These are phyloP conservation scores for Melanotaenia maccullochi DNA, from an alignment of 2,797 vertebrate genomes.

Conservation along the genomic window DNA sequence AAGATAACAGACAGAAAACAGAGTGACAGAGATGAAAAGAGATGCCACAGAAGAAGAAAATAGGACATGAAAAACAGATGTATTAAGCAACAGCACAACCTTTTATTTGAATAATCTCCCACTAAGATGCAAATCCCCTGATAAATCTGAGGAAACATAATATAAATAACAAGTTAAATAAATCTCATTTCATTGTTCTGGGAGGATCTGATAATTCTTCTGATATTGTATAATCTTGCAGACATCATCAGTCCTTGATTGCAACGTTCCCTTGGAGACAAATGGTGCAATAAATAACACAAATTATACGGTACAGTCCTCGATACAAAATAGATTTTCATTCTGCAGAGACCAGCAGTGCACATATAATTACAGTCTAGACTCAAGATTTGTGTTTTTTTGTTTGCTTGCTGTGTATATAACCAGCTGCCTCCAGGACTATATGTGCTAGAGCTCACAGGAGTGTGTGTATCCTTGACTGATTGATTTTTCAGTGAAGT, in stretches of 20 bases:
- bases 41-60: slow-evolving; percentile 7
- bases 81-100: slow-evolving; percentile 26
- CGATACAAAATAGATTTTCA: slow-evolving; percentile 53
- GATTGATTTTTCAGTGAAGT: slow-evolving; percentile 12
- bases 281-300: slow-evolving; percentile 73
- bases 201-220: slow-evolving; percentile 57
- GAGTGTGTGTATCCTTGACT: slow-evolving; percentile 1
- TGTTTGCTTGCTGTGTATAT: background rate
- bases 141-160: slow-evolving; percentile 64
- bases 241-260: slow-evolving; percentile 72
- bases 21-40: slow-evolving; percentile 2
- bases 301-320: slow-evolving; percentile 55
- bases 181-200: slow-evolving; percentile 67
- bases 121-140: slow-evolving; percentile 59
- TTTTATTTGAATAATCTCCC: slow-evolving; percentile 60
- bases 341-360: slow-evolving; percentile 30
- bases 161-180: slow-evolving; percentile 71
- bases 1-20: background rate
- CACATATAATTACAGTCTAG: slow-evolving; percentile 34
- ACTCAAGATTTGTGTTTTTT: slow-evolving; percentile 24
- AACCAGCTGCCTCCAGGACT: slow-evolving; percentile 6
- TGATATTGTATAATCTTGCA: slow-evolving; percentile 69
- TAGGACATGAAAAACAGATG: slow-evolving; percentile 12
- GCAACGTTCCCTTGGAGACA: slow-evolving; percentile 59
- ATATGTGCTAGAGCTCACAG: background rate